phyloP scores from a whole-genome alignment of 2,888 invertebrate genomes.

The Mythimna pallens region DNA sequence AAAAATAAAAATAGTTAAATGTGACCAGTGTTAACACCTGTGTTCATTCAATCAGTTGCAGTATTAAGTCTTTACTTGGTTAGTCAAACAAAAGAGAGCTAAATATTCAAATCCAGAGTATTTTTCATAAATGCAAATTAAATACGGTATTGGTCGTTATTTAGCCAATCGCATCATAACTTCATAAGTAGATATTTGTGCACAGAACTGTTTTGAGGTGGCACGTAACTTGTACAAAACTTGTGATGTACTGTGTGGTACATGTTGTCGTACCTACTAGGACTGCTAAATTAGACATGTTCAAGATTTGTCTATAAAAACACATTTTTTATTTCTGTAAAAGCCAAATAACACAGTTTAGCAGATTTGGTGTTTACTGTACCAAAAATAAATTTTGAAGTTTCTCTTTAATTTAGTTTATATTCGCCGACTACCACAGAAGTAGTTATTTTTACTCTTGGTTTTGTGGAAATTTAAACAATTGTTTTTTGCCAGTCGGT shows the following conservation, averaged over 20 bases:
- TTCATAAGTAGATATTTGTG: too few species aligned
- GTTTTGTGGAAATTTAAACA: too few species aligned
- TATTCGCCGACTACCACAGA: too few species aligned
- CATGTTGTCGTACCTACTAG: too few species aligned
- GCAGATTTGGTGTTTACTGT: neutral
- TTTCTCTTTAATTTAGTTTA: neutral
- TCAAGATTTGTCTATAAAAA: neutral
- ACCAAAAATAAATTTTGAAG: neutral
- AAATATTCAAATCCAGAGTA: conserved; percentile 51
- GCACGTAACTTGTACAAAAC: neutral
- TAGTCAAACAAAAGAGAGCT: conserved; percentile 58
- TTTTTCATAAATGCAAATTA: conserved; percentile 63
- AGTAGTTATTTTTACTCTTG: too few species aligned
- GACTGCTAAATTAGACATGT: too few species aligned
- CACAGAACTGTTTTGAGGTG: neutral
- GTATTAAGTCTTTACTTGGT: conserved; percentile 1
- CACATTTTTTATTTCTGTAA: too few species aligned
- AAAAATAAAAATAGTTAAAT: conserved; percentile 19
- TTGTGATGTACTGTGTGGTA: neutral
- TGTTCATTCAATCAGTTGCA: conserved; percentile 18
- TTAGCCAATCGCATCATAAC: conserved; percentile 7
- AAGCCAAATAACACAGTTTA: neutral
- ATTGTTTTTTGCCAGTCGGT: neutral
- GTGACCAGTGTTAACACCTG: conserved; percentile 52
- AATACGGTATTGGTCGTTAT: neutral